Evolutionary conservation across 2,888 invertebrate genomes (phyloP).

Genomic region (Trissolcus japonicus): DNA sequence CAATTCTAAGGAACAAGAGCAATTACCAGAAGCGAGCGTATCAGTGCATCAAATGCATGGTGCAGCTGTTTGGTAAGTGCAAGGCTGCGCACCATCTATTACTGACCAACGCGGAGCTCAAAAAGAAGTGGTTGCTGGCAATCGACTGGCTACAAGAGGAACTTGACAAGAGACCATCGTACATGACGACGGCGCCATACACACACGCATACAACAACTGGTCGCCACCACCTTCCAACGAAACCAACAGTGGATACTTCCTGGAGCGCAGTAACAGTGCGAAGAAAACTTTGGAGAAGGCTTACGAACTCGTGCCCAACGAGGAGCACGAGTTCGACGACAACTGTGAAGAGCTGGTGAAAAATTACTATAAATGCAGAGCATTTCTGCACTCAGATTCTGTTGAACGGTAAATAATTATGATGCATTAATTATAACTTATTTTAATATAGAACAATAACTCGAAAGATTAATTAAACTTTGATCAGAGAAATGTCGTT

Average conservation of each 20-base stretch:
- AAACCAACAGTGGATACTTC: constrained; percentile 95
- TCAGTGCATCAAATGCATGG: constrained; percentile 97
- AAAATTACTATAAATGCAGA: no score
- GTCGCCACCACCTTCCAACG: constrained; percentile 94
- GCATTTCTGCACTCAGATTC: constrained; percentile 4
- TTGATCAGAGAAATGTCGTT: constrained; percentile 30
- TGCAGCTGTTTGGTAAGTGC: constrained; percentile 91
- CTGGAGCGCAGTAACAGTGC: constrained; percentile 96
- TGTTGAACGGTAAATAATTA: no score
- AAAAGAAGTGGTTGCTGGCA: constrained; percentile 91
- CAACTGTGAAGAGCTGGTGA: no score
- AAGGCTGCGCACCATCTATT: constrained; percentile 88
- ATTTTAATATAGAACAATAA: no score
- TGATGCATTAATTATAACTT: no score
- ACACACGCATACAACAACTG: constrained; percentile 93
- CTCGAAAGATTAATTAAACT: no score
- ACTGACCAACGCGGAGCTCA: constrained; percentile 85
- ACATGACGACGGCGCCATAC: constrained; percentile 83
- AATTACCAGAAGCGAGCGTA: constrained; percentile 98
- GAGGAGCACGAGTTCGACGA: constrained; percentile 77
- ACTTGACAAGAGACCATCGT: constrained; percentile 83
- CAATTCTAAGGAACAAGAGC: constrained; percentile 92
- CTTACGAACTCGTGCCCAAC: constrained; percentile 85
- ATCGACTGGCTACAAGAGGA: constrained; percentile 97
- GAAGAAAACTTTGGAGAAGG: constrained; percentile 89